phyloP scores from a whole-genome alignment of 37 sponge, comb jelly and placozoan species.

The Hexactinellida sp. region DNA sequence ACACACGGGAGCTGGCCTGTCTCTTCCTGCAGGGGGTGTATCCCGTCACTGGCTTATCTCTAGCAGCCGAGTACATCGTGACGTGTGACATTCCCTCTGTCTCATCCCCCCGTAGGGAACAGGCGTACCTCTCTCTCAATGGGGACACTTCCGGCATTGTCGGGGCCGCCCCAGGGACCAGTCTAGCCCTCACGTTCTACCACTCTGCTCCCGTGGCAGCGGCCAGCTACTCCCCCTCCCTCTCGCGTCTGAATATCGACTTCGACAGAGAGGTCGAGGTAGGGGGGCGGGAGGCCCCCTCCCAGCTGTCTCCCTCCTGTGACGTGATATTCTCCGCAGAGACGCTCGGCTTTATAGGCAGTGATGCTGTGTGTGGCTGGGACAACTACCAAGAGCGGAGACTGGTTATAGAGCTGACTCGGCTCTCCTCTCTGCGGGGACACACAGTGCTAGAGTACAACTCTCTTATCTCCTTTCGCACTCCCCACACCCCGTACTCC shows the following conservation, averaged over 20 bases:
- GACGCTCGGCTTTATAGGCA: constrained; percentile 20
- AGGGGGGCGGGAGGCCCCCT: constrained; percentile 24
- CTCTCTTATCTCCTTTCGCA: background rate
- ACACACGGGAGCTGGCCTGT: constrained; percentile 25
- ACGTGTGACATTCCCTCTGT: constrained; percentile 20
- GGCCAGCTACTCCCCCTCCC: constrained; percentile 27
- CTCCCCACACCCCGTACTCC: background rate
- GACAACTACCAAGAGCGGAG: constrained; percentile 33
- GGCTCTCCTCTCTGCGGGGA: background rate
- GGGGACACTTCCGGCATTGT: constrained; percentile 28
- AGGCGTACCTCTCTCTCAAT: constrained; percentile 22
- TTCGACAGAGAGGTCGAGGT: constrained; percentile 67
- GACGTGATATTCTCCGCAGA: constrained; percentile 14
- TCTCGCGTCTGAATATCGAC: constrained; percentile 19
- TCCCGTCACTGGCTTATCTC: background rate
- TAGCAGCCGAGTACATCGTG: background rate
- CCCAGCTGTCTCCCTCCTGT: constrained; percentile 22
- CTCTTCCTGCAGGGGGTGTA: background rate
- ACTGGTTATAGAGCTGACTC: constrained; percentile 22
- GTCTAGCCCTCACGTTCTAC: constrained; percentile 34
- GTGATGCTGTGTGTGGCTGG: constrained; percentile 39
- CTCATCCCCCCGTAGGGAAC: background rate
- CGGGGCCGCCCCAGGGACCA: background rate
- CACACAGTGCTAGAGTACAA: background rate
- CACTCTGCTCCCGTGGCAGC: constrained; percentile 25